Evolutionary conservation across 2,113 vertebrate species (phyloP).

Genomic region (Theropithecus gelada): DNA sequence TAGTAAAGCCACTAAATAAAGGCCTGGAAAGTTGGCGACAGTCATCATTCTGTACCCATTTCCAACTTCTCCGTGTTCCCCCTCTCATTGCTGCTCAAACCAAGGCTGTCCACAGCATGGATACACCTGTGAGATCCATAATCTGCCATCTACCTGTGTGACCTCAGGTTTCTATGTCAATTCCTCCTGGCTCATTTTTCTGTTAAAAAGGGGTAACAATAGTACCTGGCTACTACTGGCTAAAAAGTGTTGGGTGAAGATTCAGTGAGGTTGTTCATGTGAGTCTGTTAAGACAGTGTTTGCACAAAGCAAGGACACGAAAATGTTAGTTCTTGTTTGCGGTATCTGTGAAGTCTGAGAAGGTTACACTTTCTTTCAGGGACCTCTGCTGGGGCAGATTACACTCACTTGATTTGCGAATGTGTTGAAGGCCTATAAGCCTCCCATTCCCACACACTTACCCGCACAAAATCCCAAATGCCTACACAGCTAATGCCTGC

Average conservation of each 20-base stretch:
- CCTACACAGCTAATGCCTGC: background rate
- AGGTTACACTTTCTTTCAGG: background rate
- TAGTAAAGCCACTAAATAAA: background rate
- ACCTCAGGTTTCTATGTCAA: background rate
- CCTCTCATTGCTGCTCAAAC: background rate
- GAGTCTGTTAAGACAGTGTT: background rate
- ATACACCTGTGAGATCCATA: fast-evolving
- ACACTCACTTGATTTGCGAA: background rate
- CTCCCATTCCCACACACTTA: background rate
- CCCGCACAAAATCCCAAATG: background rate
- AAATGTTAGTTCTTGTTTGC: background rate
- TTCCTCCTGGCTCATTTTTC: background rate
- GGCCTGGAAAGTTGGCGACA: background rate
- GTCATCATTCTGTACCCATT: background rate
- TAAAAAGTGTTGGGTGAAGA: background rate
- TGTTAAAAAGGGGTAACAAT: no score
- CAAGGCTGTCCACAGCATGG: background rate
- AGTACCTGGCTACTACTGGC: background rate
- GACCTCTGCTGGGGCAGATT: background rate
- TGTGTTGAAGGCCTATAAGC: background rate
- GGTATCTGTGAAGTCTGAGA: background rate
- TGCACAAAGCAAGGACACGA: background rate
- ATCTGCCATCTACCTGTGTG: background rate
- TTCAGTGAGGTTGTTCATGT: fast-evolving
- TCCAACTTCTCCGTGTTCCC: background rate